Base-by-base conservation (phyloP, 2,888 invertebrate species). In the Xestia c-nigrum region DNA sequence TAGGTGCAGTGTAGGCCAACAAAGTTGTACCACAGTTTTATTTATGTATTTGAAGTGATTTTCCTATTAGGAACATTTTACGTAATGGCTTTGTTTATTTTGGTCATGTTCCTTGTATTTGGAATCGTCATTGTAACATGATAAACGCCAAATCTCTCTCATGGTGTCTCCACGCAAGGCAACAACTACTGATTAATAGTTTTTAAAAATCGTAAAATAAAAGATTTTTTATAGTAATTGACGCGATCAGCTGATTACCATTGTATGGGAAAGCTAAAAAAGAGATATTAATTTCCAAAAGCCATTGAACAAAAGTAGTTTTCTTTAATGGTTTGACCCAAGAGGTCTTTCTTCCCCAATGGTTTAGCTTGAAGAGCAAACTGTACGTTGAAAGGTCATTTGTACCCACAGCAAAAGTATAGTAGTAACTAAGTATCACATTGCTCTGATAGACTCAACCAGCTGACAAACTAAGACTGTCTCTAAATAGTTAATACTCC, bases 1-100 rank as follows among this genome's bases (percentile, higher is more conserved):
- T 83, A 85, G 43, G 24, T 77, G 70, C 84, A 74, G 80, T 79
- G 86, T 72, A 74, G 74, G 74, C 84, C 84, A 74, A 66, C 43
- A 21, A 79, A 79, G 72, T 77, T 59, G 57, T 40, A 69, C 31
- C 57, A 47, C 52, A 71, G 31, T 80, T 74, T 69, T 76, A 75
- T 81, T 85, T 72, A 66, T 85, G 79, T 55, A 80, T 65, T 59
- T 72, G 57, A 57, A 31, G 55, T 66, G 71, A 84, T 79, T 84
- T 80, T 66, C 84, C 61, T 61, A 50, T 50, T 55, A 55, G 5
- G 19, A 38, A 66, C 40, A 21, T 66, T 79, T 47, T 52, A 52
- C 43, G 83, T 52, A 40, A 16, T 68, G 0, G 57, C 14, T 63
- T 47, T 55, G 52, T 83, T 83, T 55, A 67, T 61, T 76, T 66